Conservation (phyloP, 2,113 vertebrate species). For the Eolophus roseicapilla region DNA sequence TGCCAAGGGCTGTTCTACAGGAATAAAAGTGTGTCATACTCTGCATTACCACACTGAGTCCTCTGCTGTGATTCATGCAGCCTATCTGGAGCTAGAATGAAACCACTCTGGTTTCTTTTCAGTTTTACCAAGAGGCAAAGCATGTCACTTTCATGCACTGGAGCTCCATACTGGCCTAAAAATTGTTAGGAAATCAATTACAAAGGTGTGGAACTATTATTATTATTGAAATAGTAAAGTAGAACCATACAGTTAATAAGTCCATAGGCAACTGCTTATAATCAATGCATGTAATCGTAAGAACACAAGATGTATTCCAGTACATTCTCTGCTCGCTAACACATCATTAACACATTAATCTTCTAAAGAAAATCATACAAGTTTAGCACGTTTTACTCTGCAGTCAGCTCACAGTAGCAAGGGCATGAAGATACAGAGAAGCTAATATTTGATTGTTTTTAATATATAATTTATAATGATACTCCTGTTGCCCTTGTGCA, state of each 20-base stretch:
- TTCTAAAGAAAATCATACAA: neutral
- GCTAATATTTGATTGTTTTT: neutral
- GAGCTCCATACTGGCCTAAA: neutral
- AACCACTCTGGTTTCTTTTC: neutral
- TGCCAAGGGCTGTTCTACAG: neutral
- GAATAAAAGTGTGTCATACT: neutral
- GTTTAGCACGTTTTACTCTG: neutral
- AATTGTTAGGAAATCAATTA: neutral
- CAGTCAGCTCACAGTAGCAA: neutral
- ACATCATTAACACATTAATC: neutral
- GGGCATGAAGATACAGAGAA: neutral
- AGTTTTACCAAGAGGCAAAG: neutral
- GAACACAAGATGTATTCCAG: neutral
- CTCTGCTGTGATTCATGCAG: neutral
- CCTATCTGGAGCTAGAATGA: neutral
- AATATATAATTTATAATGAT: neutral
- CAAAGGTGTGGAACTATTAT: neutral
- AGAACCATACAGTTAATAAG: neutral
- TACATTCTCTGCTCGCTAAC: neutral
- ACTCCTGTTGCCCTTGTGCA: neutral
- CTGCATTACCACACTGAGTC: neutral
- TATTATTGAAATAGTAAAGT: neutral
- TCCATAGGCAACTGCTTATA: neutral
- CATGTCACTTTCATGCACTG: neutral
- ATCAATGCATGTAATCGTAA: neutral